These are phyloP conservation scores for Eilema griseolum DNA, from an alignment of 2,888 invertebrate genomes.

Conservation along the genomic window DNA sequence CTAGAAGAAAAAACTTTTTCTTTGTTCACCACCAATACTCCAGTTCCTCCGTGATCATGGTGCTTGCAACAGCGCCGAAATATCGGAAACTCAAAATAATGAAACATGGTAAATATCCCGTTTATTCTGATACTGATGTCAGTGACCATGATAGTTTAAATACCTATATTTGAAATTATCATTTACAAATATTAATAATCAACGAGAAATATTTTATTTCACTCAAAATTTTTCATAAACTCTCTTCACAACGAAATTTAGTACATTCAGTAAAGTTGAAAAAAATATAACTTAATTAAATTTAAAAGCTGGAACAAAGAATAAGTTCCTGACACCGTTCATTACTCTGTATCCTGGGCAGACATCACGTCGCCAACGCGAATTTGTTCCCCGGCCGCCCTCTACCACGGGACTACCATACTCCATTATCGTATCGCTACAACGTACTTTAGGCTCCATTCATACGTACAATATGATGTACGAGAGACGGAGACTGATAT, in stretches of 20 bases:
- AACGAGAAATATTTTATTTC: too few relatives aligned
- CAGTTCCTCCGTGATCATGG: too few relatives aligned
- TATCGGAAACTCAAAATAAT: too few relatives aligned
- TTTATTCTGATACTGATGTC: too few relatives aligned
- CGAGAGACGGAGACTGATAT: not conserved
- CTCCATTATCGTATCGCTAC: conserved; percentile 17
- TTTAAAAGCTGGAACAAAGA: conserved; percentile 15
- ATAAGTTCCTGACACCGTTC: conserved; percentile 26
- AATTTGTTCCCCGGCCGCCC: conserved; percentile 53
- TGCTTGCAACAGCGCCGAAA: too few relatives aligned
- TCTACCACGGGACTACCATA: conserved; percentile 48
- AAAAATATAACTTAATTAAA: conserved; percentile 15
- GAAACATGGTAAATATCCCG: too few relatives aligned
- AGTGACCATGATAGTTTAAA: too few relatives aligned
- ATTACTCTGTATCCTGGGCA: conserved; percentile 57
- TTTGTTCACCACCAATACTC: too few relatives aligned
- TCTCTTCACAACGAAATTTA: not conserved
- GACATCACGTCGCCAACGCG: conserved; percentile 66
- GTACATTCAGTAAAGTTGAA: not conserved
- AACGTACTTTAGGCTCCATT: not conserved
- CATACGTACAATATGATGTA: not conserved
- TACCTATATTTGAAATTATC: too few relatives aligned
- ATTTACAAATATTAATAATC: too few relatives aligned
- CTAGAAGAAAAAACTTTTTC: too few relatives aligned
- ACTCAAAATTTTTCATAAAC: not conserved